Base-by-base conservation (phyloP, 2,888 invertebrate species). In the Proisotoma minuta region DNA sequence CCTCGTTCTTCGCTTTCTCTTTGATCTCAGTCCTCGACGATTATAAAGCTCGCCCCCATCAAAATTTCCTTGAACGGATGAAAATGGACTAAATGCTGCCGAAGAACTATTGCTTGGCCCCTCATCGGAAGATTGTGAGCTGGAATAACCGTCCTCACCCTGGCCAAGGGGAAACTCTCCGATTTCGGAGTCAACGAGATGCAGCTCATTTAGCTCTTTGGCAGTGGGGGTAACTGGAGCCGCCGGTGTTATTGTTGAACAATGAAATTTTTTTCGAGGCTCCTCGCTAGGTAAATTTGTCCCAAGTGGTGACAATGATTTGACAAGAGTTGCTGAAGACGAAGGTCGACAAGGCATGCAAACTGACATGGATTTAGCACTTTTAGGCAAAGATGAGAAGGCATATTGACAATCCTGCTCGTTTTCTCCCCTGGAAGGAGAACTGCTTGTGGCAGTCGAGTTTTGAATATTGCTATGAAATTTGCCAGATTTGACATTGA, bases 1-100 rank as follows among this genome's bases (percentile, higher is more conserved):
- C 47, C 89, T 79, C 0, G 89, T 87, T 75, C 90, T 89, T 49
- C 89, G 80, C 75, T 89, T 89, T 68, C 83, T 80, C 68, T 84
- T 81, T 24, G 78, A 75, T 66, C 83, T 0, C 47, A 39, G 1
- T n/a, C 27, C 27, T 57, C 56, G 34, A 23, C 26, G 23, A 64
- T 8, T 64, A 63, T 43, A 18, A n/a, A 12, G 20, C 5, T 15
- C 43, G 4, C 40, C 62, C 57, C 40, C 58, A 49, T 12, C 63
- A 62, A 57, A 65, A 49, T n/a, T 60, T 57, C 18, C 8, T 20
- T 26, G 12, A 3, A 20, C 23, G 12, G 50, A 4, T 27, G 26
- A 23, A 18, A 24, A 18, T 8, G 27, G 5, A 28, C 18, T 10
- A n/a, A 15, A 15, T 5, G 12, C 28, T 3, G 27, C 51, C 2